Conservation (phyloP, 2,113 vertebrate species). For the Speoplatyrhinus poulsoni region DNA sequence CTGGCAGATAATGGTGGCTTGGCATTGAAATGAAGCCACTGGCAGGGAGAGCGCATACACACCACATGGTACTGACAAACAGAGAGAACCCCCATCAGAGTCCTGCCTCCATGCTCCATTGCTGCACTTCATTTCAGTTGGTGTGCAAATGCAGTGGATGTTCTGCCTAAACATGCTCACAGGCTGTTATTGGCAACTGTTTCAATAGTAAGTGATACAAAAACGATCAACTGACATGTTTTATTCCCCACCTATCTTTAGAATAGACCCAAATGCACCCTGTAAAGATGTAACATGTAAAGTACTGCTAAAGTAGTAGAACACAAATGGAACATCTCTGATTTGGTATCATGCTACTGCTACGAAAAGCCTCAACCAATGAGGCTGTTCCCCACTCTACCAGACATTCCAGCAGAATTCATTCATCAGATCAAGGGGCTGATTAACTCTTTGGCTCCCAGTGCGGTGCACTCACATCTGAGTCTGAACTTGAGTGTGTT, state of each 20-base stretch:
- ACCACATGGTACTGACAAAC: slow-evolving; percentile 57
- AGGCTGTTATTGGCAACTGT: not conserved
- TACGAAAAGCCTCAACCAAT: too few relatives aligned
- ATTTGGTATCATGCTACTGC: too few relatives aligned
- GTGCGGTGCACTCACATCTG: slow-evolving; percentile 45
- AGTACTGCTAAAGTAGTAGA: too few relatives aligned
- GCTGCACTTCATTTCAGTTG: slow-evolving; percentile 29
- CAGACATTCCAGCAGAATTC: slow-evolving; percentile 29
- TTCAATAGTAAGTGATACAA: not conserved
- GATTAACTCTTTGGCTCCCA: slow-evolving; percentile 68
- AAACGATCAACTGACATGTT: too few relatives aligned
- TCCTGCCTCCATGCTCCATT: slow-evolving; percentile 53
- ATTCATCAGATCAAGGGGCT: slow-evolving; percentile 59
- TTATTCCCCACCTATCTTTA: too few relatives aligned
- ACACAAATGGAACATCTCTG: too few relatives aligned
- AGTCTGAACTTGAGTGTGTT: slow-evolving; percentile 62
- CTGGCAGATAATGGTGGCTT: slow-evolving; percentile 68
- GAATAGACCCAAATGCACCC: too few relatives aligned
- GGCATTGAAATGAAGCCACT: slow-evolving; percentile 63
- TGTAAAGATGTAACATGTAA: too few relatives aligned
- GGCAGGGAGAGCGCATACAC: slow-evolving; percentile 54
- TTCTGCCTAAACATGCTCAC: not conserved
- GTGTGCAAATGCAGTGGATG: slow-evolving; percentile 35
- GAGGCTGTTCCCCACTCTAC: slow-evolving; percentile 9
- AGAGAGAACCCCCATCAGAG: slow-evolving; percentile 50